Evolutionary conservation across 2,797 vertebrate species (phyloP).

Genomic region (Anniella stebbinsi): DNA sequence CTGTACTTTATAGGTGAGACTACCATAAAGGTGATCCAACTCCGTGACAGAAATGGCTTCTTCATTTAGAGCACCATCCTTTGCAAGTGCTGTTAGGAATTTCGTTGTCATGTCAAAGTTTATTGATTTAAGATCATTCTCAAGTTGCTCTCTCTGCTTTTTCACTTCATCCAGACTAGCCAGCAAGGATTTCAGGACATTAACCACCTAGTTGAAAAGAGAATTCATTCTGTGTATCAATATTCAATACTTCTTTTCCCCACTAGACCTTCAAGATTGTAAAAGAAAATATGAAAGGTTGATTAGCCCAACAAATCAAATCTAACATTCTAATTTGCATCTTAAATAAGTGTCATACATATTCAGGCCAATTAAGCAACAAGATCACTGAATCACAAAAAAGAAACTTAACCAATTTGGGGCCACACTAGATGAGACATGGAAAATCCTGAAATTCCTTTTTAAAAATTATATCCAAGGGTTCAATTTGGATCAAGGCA

Average conservation of each 20-base stretch:
- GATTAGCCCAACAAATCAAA: not conserved
- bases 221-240: not conserved
- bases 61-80: conserved; percentile 94
- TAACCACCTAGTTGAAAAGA: conserved; percentile 86
- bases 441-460: too few relatives aligned
- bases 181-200: conserved; percentile 89
- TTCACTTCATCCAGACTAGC: conserved; percentile 90
- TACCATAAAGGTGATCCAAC: conserved; percentile 89
- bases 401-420: not conserved
- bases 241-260: not conserved
- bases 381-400: not conserved
- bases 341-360: not conserved
- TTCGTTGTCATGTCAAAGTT: conserved; percentile 94
- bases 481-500: not conserved
- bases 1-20: conserved; percentile 89
- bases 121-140: conserved; percentile 91
- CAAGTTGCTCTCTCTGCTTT: conserved; percentile 91
- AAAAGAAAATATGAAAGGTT: not conserved
- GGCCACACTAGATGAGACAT: not conserved
- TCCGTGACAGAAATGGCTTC: conserved; percentile 91
- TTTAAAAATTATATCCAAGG: not conserved
- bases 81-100: conserved; percentile 91
- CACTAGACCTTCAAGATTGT: not conserved
- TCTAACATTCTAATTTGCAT: not conserved
- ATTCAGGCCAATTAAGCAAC: not conserved